Base-by-base conservation (phyloP, 2,797 vertebrate genomes). In the Gymnoscopelus braueri region DNA sequence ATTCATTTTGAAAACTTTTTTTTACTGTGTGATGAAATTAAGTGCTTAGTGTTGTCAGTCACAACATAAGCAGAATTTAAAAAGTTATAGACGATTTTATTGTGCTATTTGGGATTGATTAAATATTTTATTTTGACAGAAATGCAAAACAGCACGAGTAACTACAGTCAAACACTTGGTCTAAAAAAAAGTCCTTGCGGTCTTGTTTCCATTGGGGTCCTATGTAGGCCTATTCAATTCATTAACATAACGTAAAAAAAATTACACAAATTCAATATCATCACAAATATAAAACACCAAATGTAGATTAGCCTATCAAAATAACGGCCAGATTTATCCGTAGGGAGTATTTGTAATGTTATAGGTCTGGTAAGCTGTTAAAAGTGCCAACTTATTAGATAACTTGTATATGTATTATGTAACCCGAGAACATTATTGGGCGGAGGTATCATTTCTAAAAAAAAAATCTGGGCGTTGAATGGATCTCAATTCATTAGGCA, bases 1-100 rank as follows among this genome's bases (percentile, higher is more conserved):
- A 35, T 60, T 48, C 7, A 24, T 82, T 88, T 83, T 64, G 69
- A 71, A 89, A 89, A 91, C 85, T 87, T 89, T 74, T 63, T 19
- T 5, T 35, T 5, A 5, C 32, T 56, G 65, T 65, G 65, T 70
- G 69, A 71, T 70, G 75, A 79, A 66, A 83, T 80, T 76, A 63
- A 67, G 71, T 63, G 66, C 72, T 65, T 19, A 15, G n/a, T n/a
- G 19, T 54, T 9, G 7, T 3, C 52, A 19, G 15, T 54, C 19
- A 54, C n/a, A 54, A 15, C 19, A 7, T 54, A 5, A 19, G 19
- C 19, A 19, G 19, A 19, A 19, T 19, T 19, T 19, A 19, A 19
- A 19, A 19, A 19, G 19, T 39, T n/a, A 6, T 15, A 54, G 24
- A 13, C 10, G 4, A 68, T 58, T 53, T 29, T 53, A 19, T 19